Evolutionary conservation across 2,888 invertebrate species (phyloP).

Genomic region (Drosophila tripunctata): DNA sequence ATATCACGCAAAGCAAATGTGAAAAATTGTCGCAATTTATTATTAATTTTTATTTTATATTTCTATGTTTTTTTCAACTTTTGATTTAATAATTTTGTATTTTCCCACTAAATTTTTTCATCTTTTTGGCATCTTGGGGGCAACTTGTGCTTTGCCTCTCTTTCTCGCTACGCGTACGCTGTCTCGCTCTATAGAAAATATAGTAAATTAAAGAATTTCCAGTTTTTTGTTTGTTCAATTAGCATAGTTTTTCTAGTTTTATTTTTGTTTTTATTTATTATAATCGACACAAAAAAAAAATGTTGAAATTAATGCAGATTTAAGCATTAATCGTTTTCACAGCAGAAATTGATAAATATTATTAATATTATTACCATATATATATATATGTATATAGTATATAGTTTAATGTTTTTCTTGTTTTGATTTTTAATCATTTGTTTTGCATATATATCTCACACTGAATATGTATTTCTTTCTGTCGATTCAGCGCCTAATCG

Average conservation of each 20-base stretch:
- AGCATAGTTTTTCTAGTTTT: slow-evolving; percentile 44
- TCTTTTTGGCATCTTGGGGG: slow-evolving; percentile 3
- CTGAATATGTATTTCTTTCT: slow-evolving; percentile 33
- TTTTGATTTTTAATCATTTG: slow-evolving; percentile 8
- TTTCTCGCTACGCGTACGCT: neutral
- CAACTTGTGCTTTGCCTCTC: neutral
- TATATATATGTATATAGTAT: slow-evolving; percentile 10
- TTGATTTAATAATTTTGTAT: slow-evolving; percentile 16
- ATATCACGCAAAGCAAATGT: slow-evolving; percentile 51
- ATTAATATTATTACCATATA: slow-evolving; percentile 2
- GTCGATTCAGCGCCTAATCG: slow-evolving; percentile 49
- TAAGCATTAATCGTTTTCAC: slow-evolving; percentile 51
- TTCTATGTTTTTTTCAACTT: neutral
- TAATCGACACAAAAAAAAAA: slow-evolving; percentile 28
- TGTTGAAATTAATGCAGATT: slow-evolving; percentile 48
- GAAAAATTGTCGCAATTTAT: slow-evolving; percentile 31
- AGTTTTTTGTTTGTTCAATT: slow-evolving; percentile 34
- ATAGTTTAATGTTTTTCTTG: slow-evolving; percentile 3
- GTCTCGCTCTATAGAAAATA: neutral
- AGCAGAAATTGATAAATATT: slow-evolving; percentile 54
- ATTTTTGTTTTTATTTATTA: slow-evolving; percentile 18
- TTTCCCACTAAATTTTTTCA: slow-evolving; percentile 6
- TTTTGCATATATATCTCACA: slow-evolving; percentile 34
- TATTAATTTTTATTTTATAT: slow-evolving; percentile 1
- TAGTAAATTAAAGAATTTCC: slow-evolving; percentile 18